Conservation (phyloP, 2,888 invertebrate genomes). For the Papilio demoleus region DNA sequence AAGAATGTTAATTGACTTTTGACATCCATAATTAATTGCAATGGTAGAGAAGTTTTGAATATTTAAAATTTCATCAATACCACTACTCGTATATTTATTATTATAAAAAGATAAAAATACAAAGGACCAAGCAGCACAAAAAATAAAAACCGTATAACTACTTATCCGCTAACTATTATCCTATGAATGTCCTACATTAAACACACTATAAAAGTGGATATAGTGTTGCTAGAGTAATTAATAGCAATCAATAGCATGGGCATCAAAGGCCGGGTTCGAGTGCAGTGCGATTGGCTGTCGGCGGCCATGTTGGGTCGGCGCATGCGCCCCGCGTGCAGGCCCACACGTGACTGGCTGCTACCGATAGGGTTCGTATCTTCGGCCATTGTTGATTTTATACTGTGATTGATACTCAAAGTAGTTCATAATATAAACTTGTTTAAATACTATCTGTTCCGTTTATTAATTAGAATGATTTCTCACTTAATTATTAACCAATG, state of each 20-base stretch:
- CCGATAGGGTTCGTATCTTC: conserved; percentile 36
- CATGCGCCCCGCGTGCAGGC: conserved; percentile 67
- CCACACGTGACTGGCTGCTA: conserved; percentile 64
- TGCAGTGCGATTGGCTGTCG: conserved; percentile 67
- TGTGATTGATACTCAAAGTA: conserved; percentile 10
- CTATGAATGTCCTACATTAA: not conserved
- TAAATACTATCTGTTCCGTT: not conserved
- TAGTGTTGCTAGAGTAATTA: conserved; percentile 47
- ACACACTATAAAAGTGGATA: conserved; percentile 12
- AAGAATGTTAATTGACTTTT: conserved; percentile 29
- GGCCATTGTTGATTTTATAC: conserved; percentile 33
- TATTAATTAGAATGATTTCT: conserved; percentile 1
- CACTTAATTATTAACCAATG: not conserved
- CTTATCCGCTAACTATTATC: not conserved
- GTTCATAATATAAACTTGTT: conserved; percentile 3
- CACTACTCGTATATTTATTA: not conserved
- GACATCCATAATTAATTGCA: conserved; percentile 16
- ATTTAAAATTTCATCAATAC: not conserved
- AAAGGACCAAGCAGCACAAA: not conserved
- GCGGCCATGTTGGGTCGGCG: conserved; percentile 79
- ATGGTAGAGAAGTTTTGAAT: conserved; percentile 1
- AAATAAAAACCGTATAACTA: not conserved
- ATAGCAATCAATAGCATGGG: conserved; percentile 73
- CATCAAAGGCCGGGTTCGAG: conserved; percentile 64
- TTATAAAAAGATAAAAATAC: not conserved